Evolutionary conservation across 2,797 vertebrate species (phyloP).

Genomic region (Cirrhinus molitorella): DNA sequence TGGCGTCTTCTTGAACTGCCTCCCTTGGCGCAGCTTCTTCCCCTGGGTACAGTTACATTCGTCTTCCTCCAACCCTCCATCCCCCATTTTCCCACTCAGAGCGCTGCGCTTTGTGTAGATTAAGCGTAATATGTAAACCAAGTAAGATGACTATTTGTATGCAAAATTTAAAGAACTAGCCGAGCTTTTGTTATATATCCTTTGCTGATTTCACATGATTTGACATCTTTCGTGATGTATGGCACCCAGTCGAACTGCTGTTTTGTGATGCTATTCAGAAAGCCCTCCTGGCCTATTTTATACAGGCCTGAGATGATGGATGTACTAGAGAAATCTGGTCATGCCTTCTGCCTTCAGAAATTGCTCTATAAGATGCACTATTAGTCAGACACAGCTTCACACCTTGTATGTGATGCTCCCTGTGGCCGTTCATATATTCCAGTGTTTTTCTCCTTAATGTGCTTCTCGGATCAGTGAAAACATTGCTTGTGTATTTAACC

Average conservation of each 20-base stretch:
- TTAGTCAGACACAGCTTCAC: slow-evolving; percentile 60
- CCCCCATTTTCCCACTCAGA: not conserved
- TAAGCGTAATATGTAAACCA: slow-evolving; percentile 6
- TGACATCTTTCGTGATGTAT: slow-evolving; percentile 30
- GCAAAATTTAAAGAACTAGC: slow-evolving; percentile 6
- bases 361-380: slow-evolving; percentile 65
- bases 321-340: slow-evolving; percentile 58
- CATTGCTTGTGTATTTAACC: slow-evolving; percentile 34
- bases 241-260: slow-evolving; percentile 13
- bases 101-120: not conserved
- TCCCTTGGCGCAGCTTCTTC: slow-evolving; percentile 21
- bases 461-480: slow-evolving; percentile 35
- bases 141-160: not conserved
- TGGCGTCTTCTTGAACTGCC: slow-evolving; percentile 7
- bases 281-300: slow-evolving; percentile 34
- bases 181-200: slow-evolving; percentile 2
- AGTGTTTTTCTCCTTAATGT: slow-evolving; percentile 35
- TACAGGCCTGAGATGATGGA: slow-evolving; percentile 59
- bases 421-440: slow-evolving; percentile 47
- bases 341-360: slow-evolving; percentile 67
- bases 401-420: slow-evolving; percentile 50
- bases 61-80: not conserved
- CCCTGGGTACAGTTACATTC: slow-evolving; percentile 23
- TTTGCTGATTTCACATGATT: slow-evolving; percentile 17
- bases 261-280: slow-evolving; percentile 36